phyloP scores from a whole-genome alignment of 2,113 vertebrate genomes.

The Archocentrus centrarchus region DNA sequence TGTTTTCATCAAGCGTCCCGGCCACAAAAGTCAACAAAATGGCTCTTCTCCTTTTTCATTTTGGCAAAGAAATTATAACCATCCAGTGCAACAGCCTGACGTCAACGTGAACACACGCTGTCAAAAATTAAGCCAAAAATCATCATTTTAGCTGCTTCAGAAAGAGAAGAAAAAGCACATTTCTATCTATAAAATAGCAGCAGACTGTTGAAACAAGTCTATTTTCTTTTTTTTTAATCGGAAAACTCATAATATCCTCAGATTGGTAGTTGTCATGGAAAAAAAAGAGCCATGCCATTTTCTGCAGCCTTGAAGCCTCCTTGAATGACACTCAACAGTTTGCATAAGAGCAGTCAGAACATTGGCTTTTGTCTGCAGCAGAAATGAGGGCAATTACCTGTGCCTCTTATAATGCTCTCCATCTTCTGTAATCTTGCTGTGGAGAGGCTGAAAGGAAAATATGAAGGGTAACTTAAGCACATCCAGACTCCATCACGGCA shows the following conservation, averaged over 20 bases:
- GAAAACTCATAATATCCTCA: slow-evolving; percentile 61
- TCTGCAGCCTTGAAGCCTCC: slow-evolving; percentile 66
- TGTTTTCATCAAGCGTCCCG: not conserved
- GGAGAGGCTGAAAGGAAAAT: slow-evolving; percentile 53
- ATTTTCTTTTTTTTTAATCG: not conserved
- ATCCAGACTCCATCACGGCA: slow-evolving; percentile 42
- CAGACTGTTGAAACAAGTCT: not conserved
- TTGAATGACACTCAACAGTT: slow-evolving; percentile 68
- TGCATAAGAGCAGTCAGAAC: slow-evolving; percentile 72
- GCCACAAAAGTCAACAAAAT: not conserved
- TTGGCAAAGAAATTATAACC: not conserved
- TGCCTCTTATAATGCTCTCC: slow-evolving; percentile 51
- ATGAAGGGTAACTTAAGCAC: slow-evolving; percentile 46
- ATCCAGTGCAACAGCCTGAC: not conserved
- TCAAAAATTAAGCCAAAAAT: not conserved
- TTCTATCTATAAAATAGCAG: not conserved
- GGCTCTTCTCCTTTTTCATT: not conserved
- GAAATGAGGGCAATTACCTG: slow-evolving; percentile 72
- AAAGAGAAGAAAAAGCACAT: not conserved
- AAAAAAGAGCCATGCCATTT: slow-evolving; percentile 63
- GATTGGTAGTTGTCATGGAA: slow-evolving; percentile 56
- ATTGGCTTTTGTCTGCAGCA: slow-evolving; percentile 72
- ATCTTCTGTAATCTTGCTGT: slow-evolving; percentile 55
- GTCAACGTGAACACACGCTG: not conserved
- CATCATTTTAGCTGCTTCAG: not conserved